Percentiles rank a stretch among this genome's conserved stretches.
phyloP scores from a whole-genome alignment of 2,888 invertebrate species.

The Druceiella hillmani region DNA sequence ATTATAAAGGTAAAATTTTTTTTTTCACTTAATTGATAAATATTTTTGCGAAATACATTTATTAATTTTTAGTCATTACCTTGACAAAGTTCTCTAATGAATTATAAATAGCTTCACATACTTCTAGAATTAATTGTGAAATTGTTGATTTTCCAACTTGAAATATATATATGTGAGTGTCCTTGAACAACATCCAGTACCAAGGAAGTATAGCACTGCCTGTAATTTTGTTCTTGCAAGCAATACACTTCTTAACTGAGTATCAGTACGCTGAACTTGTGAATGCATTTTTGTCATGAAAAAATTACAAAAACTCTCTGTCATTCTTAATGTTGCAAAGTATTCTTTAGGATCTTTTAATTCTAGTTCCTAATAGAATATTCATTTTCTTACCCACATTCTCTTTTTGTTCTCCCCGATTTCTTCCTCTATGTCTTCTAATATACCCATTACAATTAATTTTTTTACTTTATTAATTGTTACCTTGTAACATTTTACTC shows the following conservation, averaged over 20 bases:
- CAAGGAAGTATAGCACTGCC: conserved; percentile 22
- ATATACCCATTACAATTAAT: conserved; percentile 14
- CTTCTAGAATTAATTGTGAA: conserved; percentile 23
- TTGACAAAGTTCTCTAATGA: conserved; percentile 22
- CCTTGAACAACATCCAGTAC: conserved; percentile 24
- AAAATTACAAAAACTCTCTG: conserved; percentile 21
- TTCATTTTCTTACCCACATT: conserved; percentile 22
- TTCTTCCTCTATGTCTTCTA: conserved; percentile 14
- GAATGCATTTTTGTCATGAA: conserved; percentile 18
- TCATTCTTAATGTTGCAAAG: conserved; percentile 16
- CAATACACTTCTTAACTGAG: no score
- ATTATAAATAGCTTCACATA: conserved; percentile 24
- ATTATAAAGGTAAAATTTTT: no score
- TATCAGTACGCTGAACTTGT: no score
- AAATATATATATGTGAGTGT: conserved; percentile 24
- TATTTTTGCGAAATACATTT: conserved; percentile 11
- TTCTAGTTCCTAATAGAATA: conserved; percentile 24
- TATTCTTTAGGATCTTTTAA: conserved; percentile 22
- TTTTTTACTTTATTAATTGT: conserved; percentile 11
- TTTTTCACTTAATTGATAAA: no score
- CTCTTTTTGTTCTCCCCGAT: conserved; percentile 13
- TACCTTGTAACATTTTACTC: no score
- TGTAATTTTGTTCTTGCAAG: no score
- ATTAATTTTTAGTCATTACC: conserved; percentile 20
- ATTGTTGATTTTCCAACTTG: conserved; percentile 24